These are phyloP conservation scores for Patiria miniata DNA, from an alignment of 35 echinoderm and acorn worm species.

Conservation along the genomic window DNA sequence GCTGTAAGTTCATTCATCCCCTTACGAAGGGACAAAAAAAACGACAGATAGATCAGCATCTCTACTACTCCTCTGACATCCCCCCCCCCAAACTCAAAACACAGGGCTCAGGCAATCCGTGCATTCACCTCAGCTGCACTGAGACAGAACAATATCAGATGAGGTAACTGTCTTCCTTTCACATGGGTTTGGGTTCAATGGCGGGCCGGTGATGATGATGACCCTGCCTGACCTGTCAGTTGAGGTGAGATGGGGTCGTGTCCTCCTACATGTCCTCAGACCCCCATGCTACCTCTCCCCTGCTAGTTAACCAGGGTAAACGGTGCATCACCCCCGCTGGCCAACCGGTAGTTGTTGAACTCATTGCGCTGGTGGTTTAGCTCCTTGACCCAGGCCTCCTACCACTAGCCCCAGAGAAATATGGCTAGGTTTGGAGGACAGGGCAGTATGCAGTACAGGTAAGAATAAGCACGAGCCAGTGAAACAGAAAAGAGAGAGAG, in stretches of 20 bases:
- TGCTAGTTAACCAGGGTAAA: neutral
- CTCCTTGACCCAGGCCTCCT: neutral
- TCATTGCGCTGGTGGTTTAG: constrained; percentile 2
- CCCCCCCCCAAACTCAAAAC: neutral
- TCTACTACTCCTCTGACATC: neutral
- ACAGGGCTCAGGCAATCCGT: neutral
- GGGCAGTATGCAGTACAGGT: no score
- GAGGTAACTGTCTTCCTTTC: constrained; percentile 3
- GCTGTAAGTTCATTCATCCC: constrained; percentile 14
- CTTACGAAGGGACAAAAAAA: neutral
- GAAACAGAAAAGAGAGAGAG: no score
- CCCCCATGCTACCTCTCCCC: neutral
- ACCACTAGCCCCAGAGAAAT: no score
- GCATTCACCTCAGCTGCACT: neutral
- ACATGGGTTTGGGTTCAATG: neutral
- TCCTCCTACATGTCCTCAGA: neutral
- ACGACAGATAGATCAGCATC: neutral
- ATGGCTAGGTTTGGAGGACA: no score
- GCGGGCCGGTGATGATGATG: neutral
- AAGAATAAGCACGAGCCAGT: no score
- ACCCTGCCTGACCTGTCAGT: neutral
- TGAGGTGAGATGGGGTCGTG: constrained; percentile 2
- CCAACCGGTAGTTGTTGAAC: constrained; percentile 23
- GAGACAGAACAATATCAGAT: neutral
- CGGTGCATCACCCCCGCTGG: neutral